Percentiles rank a stretch among this genome's conserved stretches.
Conservation (phyloP, 2,113 vertebrate species). For the Stigmatopora argus region DNA sequence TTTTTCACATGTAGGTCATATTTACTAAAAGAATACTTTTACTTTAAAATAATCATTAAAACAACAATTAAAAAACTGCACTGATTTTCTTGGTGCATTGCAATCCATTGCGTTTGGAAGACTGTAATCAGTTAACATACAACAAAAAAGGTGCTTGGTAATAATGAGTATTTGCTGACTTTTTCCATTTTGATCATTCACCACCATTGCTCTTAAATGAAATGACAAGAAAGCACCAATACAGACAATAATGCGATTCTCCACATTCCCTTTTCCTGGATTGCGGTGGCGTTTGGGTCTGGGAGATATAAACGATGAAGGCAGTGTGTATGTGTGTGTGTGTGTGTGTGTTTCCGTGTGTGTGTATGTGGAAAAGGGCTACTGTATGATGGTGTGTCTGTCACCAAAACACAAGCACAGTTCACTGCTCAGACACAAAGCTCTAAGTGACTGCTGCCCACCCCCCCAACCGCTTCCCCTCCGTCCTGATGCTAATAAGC, state of each 20-base stretch:
- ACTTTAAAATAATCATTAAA: no score
- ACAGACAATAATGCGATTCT: background rate
- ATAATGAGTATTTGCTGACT: no score
- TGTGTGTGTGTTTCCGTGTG: slow-evolving; percentile 10
- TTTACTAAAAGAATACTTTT: no score
- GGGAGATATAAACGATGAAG: slow-evolving; percentile 12
- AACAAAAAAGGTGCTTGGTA: no score
- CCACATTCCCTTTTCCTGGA: slow-evolving; percentile 27
- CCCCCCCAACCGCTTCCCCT: background rate
- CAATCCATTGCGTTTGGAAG: background rate
- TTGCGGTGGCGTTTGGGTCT: slow-evolving; percentile 18
- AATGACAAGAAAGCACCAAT: background rate
- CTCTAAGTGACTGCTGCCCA: slow-evolving; percentile 57
- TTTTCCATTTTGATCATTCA: background rate
- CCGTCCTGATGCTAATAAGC: slow-evolving; percentile 64
- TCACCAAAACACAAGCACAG: slow-evolving; percentile 60
- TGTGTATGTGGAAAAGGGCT: slow-evolving; percentile 18
- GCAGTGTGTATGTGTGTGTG: slow-evolving; percentile 11
- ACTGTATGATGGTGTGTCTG: slow-evolving; percentile 62
- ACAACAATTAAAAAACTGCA: background rate
- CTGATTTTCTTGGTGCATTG: background rate
- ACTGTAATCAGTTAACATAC: no score
- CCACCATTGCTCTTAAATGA: background rate
- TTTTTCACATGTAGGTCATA: no score
- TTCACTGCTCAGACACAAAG: slow-evolving; percentile 71